Evolutionary conservation across 2,113 vertebrate species (phyloP).

Genomic region (Pleuronectes platessa): DNA sequence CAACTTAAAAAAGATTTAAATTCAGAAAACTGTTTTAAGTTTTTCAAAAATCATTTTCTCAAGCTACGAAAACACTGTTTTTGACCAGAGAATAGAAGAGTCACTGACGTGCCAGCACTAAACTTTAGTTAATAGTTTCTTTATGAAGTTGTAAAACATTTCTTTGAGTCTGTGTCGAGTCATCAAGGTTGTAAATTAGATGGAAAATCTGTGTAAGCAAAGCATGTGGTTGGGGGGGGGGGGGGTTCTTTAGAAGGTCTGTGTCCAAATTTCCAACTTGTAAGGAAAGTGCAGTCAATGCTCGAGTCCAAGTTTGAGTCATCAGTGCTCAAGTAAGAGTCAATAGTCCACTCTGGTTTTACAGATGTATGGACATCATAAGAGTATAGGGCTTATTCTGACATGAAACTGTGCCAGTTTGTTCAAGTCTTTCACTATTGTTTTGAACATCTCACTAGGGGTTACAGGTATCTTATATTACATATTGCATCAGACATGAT

Average conservation of each 20-base stretch:
- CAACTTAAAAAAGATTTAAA: not conserved
- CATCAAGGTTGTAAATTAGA: no score
- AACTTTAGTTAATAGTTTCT: no score
- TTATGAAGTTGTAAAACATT: slow-evolving; percentile 2
- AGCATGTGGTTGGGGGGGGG: no score
- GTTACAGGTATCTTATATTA: not conserved
- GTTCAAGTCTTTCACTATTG: slow-evolving; percentile 11
- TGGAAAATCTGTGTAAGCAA: no score
- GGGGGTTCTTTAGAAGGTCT: no score
- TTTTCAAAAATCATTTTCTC: not conserved
- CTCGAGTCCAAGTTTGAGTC: not conserved
- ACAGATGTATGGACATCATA: not conserved
- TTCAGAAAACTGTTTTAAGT: no score
- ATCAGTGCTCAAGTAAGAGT: not conserved
- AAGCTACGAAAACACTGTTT: not conserved
- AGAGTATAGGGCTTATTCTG: not conserved
- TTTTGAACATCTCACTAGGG: not conserved
- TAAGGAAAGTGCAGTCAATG: not conserved
- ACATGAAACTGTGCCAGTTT: not conserved
- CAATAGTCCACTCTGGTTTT: no score
- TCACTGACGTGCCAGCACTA: not conserved
- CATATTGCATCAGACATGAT: not conserved
- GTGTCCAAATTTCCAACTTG: not conserved
- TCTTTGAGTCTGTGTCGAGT: not conserved
- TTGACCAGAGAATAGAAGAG: not conserved